Conservation (phyloP, 2,797 vertebrate genomes). For the Premnoplex brunnescens region DNA sequence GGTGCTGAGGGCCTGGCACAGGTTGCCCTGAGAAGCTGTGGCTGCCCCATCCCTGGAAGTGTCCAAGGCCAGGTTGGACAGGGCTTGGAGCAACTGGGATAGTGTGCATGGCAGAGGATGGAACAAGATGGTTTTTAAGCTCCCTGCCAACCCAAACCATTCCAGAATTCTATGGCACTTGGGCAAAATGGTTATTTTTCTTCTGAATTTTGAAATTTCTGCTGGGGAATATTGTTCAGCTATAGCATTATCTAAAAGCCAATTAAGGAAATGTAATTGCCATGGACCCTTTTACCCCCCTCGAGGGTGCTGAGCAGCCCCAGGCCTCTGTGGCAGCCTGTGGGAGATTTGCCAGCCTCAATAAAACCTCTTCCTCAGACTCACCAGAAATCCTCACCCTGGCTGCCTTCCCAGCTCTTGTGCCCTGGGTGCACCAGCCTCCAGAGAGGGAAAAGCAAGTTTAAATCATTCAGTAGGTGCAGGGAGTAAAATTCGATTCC, state of each 20-base stretch:
- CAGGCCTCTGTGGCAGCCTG: not conserved
- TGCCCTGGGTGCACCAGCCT: not conserved
- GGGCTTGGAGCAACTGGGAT: not conserved
- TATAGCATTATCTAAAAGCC: not conserved
- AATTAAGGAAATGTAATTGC: not conserved
- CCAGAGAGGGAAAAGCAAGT: not conserved
- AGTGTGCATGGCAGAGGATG: not conserved
- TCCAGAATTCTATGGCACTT: not conserved
- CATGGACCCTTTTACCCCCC: not conserved
- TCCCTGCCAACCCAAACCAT: not conserved
- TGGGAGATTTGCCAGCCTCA: not conserved
- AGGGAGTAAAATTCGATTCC: not conserved
- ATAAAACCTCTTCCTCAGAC: not conserved
- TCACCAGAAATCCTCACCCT: not conserved
- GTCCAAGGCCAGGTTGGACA: not conserved
- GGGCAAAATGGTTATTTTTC: not conserved
- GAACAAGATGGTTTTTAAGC: not conserved
- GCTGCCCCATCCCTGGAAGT: not conserved
- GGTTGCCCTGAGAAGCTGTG: not conserved
- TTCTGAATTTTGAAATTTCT: not conserved
- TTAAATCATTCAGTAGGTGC: not conserved
- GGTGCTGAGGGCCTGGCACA: not conserved
- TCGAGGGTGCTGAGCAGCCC: not conserved
- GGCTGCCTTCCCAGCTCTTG: not conserved
- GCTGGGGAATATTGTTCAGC: not conserved